A percentile compares a stretch with the other conserved stretches of the same genome.
Conservation (phyloP, 2,797 vertebrate genomes). For the Lepidocolaptes lacrymiger region DNA sequence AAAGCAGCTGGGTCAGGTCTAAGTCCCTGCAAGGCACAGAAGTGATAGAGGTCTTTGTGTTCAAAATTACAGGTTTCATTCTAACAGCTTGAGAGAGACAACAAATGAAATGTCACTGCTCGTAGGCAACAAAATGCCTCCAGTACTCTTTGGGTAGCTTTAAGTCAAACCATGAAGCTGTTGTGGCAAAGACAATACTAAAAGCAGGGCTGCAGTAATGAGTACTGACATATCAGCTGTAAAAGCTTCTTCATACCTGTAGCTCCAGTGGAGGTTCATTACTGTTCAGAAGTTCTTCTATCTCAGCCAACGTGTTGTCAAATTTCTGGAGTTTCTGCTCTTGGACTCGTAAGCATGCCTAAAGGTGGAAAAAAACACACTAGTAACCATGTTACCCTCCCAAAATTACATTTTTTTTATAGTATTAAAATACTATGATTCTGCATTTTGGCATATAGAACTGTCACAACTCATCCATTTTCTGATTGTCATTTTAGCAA, state of each 20-base stretch:
- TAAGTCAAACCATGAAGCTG: not conserved
- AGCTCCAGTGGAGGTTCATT: conserved; percentile 90
- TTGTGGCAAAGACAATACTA: not conserved
- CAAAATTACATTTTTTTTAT: not conserved
- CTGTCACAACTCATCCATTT: not conserved
- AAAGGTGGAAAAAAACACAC: not conserved
- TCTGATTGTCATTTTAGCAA: not conserved
- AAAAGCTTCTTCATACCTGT: conserved; percentile 80
- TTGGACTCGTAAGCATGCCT: conserved; percentile 86
- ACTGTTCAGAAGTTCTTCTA: conserved; percentile 88
- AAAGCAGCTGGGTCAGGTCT: not conserved
- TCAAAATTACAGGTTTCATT: not conserved
- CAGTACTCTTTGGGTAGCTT: not conserved
- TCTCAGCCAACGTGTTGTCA: conserved; percentile 84
- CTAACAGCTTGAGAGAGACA: not conserved
- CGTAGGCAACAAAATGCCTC: not conserved
- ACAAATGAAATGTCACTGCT: not conserved
- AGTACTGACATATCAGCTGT: fast-evolving
- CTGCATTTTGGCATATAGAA: not conserved
- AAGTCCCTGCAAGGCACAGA: not conserved
- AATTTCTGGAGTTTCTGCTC: conserved; percentile 87
- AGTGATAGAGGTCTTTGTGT: not conserved
- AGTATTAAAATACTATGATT: not conserved
- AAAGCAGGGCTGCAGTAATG: not conserved
- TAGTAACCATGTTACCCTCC: not conserved